phyloP scores from a whole-genome alignment of 2,797 vertebrate species.

The Discoglossus pictus region DNA sequence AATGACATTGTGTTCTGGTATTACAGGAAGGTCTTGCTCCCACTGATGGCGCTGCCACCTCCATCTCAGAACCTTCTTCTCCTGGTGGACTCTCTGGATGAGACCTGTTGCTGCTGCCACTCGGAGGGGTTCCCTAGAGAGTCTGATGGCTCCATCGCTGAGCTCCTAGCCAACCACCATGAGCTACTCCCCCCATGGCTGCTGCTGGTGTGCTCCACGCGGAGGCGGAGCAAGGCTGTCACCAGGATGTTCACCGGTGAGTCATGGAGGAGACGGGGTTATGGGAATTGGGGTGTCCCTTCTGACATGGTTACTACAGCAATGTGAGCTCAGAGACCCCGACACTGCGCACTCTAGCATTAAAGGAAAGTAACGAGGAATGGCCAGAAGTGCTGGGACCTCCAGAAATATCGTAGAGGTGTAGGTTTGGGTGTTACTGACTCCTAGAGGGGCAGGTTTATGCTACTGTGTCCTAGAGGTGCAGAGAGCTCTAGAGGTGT shows the following conservation, averaged over 20 bases:
- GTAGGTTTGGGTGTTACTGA: too few relatives aligned
- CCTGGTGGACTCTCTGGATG: constrained; percentile 75
- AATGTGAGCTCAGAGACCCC: too few relatives aligned
- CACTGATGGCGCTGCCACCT: constrained; percentile 69
- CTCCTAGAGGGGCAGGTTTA: too few relatives aligned
- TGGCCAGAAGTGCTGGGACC: too few relatives aligned
- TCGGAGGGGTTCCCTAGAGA: constrained; percentile 39
- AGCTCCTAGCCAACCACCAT: constrained; percentile 72
- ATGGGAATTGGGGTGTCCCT: too few relatives aligned
- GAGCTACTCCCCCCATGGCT: constrained; percentile 79
- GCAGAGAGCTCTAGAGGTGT: too few relatives aligned
- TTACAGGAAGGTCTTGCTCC: constrained; percentile 70
- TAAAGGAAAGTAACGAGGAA: constrained; percentile 56
- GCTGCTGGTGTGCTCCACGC: constrained; percentile 77
- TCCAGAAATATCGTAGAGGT: too few relatives aligned
- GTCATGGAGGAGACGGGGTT: background rate
- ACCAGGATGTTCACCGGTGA: constrained; percentile 72
- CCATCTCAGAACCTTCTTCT: constrained; percentile 73
- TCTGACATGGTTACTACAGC: too few relatives aligned
- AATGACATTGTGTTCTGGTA: too few relatives aligned
- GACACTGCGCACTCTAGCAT: too few relatives aligned
- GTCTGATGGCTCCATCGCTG: constrained; percentile 67
- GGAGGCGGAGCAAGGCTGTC: constrained; percentile 72
- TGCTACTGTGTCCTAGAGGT: too few relatives aligned
- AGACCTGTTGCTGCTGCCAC: constrained; percentile 48